Conservation (phyloP, 2,888 invertebrate species). For the Noctua pronuba region DNA sequence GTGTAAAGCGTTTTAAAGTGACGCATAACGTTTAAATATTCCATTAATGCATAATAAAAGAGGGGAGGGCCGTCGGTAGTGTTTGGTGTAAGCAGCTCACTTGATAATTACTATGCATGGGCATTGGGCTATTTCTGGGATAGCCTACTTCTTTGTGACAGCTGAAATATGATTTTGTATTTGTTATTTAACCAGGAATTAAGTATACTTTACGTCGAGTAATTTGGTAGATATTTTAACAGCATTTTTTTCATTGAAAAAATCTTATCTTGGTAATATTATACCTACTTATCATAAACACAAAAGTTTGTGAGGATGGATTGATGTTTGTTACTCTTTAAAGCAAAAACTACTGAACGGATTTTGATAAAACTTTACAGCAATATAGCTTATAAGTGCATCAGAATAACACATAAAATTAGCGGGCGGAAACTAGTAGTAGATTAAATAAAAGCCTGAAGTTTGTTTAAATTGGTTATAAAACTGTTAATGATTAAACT, state of each 20-base stretch:
- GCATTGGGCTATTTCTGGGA: neutral
- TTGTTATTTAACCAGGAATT: neutral
- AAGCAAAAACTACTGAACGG: neutral
- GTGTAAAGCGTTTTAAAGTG: slow-evolving; percentile 2
- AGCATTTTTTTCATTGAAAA: neutral
- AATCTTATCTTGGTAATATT: neutral
- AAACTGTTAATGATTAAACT: neutral
- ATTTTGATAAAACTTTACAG: neutral
- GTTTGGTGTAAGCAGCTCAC: slow-evolving; percentile 1
- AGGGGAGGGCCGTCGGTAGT: slow-evolving; percentile 1
- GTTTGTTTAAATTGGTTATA: neutral
- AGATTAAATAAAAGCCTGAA: neutral
- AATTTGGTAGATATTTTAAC: neutral
- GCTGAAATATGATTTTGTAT: neutral
- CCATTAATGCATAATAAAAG: slow-evolving; percentile 28
- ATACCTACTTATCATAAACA: neutral
- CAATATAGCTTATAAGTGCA: neutral
- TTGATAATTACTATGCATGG: slow-evolving; percentile 17
- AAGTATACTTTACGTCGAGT: neutral
- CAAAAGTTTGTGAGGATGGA: neutral
- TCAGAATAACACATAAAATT: neutral
- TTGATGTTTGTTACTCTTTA: neutral
- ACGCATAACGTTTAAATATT: slow-evolving; percentile 47
- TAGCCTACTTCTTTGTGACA: slow-evolving; percentile 1
- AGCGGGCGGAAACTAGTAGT: neutral